phyloP scores from a whole-genome alignment of 2,888 invertebrate genomes.

The Calameuta filiformis region DNA sequence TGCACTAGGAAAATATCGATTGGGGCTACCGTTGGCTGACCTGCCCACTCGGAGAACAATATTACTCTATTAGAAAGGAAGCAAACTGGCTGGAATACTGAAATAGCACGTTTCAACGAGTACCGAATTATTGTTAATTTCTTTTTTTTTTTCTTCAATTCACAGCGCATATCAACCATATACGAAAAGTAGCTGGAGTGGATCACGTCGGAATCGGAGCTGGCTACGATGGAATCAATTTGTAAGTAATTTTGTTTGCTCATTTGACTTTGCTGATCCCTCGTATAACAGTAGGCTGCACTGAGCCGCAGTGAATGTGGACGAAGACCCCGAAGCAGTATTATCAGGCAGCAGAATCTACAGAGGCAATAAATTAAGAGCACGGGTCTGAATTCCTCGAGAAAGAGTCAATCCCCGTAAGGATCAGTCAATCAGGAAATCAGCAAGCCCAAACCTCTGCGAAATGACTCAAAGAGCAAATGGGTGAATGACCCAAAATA shows the following conservation, averaged over 20 bases:
- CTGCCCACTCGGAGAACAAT: background rate
- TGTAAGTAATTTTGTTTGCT: constrained; percentile 73
- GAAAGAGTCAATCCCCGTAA: background rate
- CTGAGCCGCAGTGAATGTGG: background rate
- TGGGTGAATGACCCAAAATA: background rate
- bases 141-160: constrained; percentile 36
- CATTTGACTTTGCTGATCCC: background rate
- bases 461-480: background rate
- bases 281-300: background rate
- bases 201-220: constrained; percentile 91
- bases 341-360: background rate
- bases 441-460: background rate
- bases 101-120: background rate
- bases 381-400: background rate
- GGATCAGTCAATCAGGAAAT: background rate
- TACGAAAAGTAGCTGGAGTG: constrained; percentile 85
- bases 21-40: background rate
- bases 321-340: background rate
- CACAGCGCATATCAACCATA: constrained; percentile 91
- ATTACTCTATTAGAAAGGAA: background rate
- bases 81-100: background rate
- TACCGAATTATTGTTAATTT: background rate
- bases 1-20: background rate
- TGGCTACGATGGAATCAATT: constrained; percentile 91
- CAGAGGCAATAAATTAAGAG: background rate